Percentiles rank a stretch among this genome's conserved stretches.
phyloP scores from a whole-genome alignment of 1,140 invertebrate species.

The Pachyrhynchus sulphureomaculatus region DNA sequence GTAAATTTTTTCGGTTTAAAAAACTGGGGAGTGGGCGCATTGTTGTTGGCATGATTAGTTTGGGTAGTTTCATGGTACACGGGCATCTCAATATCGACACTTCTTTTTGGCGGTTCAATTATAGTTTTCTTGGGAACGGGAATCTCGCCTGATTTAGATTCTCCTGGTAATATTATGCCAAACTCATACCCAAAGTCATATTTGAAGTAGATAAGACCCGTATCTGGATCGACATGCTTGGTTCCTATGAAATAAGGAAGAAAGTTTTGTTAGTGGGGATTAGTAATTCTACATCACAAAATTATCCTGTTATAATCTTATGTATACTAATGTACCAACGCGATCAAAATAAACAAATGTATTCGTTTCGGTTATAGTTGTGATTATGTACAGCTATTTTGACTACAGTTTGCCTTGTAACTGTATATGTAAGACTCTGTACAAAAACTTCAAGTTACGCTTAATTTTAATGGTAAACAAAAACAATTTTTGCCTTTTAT shows the following conservation, averaged over 20 bases:
- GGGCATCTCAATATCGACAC: constrained; percentile 61
- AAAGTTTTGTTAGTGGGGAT: constrained; percentile 6
- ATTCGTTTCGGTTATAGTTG: no score
- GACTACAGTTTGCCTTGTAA: no score
- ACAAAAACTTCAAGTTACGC: no score
- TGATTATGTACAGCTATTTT: no score
- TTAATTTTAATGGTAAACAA: no score
- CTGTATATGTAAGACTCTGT: no score
- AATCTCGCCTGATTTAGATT: constrained; percentile 59
- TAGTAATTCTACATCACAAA: neutral
- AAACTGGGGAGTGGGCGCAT: constrained; percentile 22
- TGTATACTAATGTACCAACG: no score
- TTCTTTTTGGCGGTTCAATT: constrained; percentile 56
- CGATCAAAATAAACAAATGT: no score
- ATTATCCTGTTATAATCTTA: neutral
- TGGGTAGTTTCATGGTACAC: constrained; percentile 62
- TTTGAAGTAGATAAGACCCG: constrained; percentile 79
- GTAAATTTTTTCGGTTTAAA: constrained; percentile 53
- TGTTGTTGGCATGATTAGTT: constrained; percentile 31
- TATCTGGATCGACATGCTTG: constrained; percentile 75
- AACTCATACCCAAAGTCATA: constrained; percentile 83
- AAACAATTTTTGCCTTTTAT: no score
- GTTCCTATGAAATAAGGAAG: constrained; percentile 57
- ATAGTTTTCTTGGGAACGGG: constrained; percentile 49
- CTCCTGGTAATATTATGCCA: constrained; percentile 70